Conservation (phyloP, 2,797 vertebrate genomes). For the Heterohyrax brucei region DNA sequence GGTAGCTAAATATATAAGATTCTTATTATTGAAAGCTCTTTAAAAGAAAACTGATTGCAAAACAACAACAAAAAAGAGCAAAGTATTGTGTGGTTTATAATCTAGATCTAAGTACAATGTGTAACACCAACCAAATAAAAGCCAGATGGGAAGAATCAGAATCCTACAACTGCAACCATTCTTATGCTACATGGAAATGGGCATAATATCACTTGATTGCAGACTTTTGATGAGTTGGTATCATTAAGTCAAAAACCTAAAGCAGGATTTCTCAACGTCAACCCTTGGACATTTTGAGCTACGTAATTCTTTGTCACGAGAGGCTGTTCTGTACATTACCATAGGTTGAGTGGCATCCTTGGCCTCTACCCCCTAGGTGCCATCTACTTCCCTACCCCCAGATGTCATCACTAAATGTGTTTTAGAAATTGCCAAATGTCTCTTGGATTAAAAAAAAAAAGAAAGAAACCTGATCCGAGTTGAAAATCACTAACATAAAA, state of each 20-base stretch:
- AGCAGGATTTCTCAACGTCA: neutral
- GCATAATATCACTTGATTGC: neutral
- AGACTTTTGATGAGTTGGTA: neutral
- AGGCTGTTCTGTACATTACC: neutral
- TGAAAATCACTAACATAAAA: neutral
- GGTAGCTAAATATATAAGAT: neutral
- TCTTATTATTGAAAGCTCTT: neutral
- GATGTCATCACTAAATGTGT: neutral
- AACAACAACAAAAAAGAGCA: neutral
- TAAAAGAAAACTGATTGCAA: neutral
- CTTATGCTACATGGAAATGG: neutral
- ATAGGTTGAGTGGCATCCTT: neutral
- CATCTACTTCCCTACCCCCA: neutral
- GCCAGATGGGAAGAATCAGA: neutral
- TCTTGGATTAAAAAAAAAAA: neutral
- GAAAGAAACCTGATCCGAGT: neutral
- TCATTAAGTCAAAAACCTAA: neutral
- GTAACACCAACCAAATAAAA: neutral
- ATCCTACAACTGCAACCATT: neutral
- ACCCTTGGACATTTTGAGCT: neutral
- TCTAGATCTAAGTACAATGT: neutral
- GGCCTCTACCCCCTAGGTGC: neutral
- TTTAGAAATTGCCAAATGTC: neutral
- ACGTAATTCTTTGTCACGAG: neutral
- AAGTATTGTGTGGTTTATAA: neutral